Evolutionary conservation across 2,797 vertebrate species (phyloP), one percentile per base, ranked within the genome.

Genomic region (Poecilia gillii): DNA sequence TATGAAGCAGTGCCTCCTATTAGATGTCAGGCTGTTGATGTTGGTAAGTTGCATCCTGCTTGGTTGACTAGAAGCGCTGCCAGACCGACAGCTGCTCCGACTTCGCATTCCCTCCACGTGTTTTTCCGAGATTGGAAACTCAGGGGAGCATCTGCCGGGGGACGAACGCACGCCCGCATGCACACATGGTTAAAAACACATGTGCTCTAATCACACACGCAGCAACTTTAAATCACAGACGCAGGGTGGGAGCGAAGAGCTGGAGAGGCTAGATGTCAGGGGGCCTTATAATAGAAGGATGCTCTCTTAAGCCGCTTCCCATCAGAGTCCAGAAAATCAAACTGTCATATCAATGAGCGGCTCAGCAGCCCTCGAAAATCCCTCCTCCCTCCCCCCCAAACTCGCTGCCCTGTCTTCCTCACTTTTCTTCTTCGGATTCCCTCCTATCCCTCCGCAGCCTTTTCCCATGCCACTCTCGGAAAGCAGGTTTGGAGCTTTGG

Each of bases 81-180:
- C 92, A 94, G 94, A 92, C 91, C 92, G 95, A 95, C 97, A 96
- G 96, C 96, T 97, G 96, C 95, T 92, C 91, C 76, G 89, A 90
- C 93, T 92, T 92, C 91, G 91, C 95, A 95, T 95, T 96, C 94
- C 93, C 84, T 92, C 95, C 95, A 84, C 91, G 94, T 94, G 92
- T 92, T 93, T 70, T 95, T 95, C 93, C 85, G 84, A 81, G 90
- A 92, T 91, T 90, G 88, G 85, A 89, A 89, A 90, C 88, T 89
- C 91, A 70, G 82, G 90, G 79, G 88, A 90, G 90, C 78, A 77
- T 88, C 90, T 84, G 87, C 81, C 78, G 46, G 72, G 72, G 78
- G 87, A 90, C 45, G 14, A 9, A 73, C 9, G 45, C n/a, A 81
- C 82, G 78, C 72, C 74, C 68, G 68, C 77, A 79, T 47, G 57